A percentile compares a stretch with the other conserved stretches of the same genome.
phyloP scores from a whole-genome alignment of 2,888 invertebrate genomes.

The Mythimna vitellina region DNA sequence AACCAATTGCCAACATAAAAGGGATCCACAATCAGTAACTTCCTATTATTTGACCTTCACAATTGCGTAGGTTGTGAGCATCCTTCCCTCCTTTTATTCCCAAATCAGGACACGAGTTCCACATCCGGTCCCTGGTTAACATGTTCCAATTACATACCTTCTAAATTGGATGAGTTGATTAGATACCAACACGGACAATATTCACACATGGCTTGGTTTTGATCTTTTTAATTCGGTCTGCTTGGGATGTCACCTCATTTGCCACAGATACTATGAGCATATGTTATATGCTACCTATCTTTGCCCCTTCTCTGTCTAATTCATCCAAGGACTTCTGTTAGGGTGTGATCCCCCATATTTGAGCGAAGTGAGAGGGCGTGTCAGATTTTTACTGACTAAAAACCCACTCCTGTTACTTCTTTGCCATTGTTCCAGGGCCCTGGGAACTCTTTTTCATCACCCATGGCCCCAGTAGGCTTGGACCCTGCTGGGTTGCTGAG shows the following conservation, averaged over 20 bases:
- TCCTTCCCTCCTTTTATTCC: slow-evolving; percentile 32
- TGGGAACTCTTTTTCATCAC: too few species aligned
- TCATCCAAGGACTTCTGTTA: too few species aligned
- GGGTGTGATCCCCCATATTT: too few species aligned
- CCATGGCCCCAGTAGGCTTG: too few species aligned
- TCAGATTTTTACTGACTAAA: too few species aligned
- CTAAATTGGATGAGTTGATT: slow-evolving; percentile 42
- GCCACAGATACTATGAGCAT: background rate
- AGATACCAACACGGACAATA: background rate
- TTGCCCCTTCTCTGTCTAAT: too few species aligned
- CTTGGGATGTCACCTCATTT: background rate
- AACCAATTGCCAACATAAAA: slow-evolving; percentile 15
- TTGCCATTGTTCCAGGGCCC: too few species aligned
- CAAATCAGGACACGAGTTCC: slow-evolving; percentile 32
- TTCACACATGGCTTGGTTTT: slow-evolving; percentile 15
- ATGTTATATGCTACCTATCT: too few species aligned
- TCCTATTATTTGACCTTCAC: slow-evolving; percentile 36
- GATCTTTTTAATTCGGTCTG: slow-evolving; percentile 2
- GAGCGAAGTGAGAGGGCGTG: too few species aligned
- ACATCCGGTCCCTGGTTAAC: slow-evolving; percentile 26
- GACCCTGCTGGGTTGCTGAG: too few species aligned
- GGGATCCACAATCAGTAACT: slow-evolving; percentile 23
- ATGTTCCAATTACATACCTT: slow-evolving; percentile 32
- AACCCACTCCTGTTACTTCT: too few species aligned
- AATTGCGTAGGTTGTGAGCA: slow-evolving; percentile 20